Percentiles rank a stretch among this genome's conserved stretches.
Conservation (phyloP, 1,140 invertebrate genomes). For the Bursaphelenchus mucronatus region DNA sequence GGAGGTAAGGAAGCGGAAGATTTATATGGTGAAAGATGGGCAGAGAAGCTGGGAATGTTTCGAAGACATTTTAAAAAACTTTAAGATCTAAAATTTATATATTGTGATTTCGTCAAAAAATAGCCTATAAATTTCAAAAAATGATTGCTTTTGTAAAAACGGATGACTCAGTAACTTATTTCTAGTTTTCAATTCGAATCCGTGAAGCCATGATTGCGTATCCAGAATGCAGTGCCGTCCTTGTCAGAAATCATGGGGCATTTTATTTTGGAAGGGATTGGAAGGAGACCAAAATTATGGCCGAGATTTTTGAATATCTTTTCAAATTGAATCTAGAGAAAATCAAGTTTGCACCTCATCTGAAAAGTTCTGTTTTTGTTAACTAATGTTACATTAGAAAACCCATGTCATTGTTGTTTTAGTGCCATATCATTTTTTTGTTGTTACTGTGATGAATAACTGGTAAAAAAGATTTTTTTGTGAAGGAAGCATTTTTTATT, state of each 20-base stretch:
- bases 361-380: background rate
- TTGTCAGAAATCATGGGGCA: conserved; percentile 15
- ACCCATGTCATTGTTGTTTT: no score
- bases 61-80: no score
- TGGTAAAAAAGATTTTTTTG: no score
- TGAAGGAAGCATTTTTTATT: no score
- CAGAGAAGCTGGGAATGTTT: no score
- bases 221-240: conserved; percentile 10
- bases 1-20: background rate
- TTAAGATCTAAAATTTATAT: no score
- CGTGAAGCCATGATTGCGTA: background rate
- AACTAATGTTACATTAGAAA: no score
- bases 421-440: no score
- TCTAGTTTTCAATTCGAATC: conserved; percentile 8
- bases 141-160: conserved; percentile 9
- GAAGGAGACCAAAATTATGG: conserved; percentile 21
- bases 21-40: no score
- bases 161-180: no score
- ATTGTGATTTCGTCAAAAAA: background rate
- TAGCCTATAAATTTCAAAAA: background rate
- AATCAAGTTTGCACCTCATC: conserved; percentile 7
- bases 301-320: conserved; percentile 20
- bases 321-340: conserved; percentile 20
- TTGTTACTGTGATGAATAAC: no score
- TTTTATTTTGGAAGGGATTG: conserved; percentile 17